A percentile compares a stretch with the other conserved stretches of the same genome.
Evolutionary conservation across 30 jellyfish, hydroid and myxozoan species (phyloP).

Genomic region (Euphysa ruthae): DNA sequence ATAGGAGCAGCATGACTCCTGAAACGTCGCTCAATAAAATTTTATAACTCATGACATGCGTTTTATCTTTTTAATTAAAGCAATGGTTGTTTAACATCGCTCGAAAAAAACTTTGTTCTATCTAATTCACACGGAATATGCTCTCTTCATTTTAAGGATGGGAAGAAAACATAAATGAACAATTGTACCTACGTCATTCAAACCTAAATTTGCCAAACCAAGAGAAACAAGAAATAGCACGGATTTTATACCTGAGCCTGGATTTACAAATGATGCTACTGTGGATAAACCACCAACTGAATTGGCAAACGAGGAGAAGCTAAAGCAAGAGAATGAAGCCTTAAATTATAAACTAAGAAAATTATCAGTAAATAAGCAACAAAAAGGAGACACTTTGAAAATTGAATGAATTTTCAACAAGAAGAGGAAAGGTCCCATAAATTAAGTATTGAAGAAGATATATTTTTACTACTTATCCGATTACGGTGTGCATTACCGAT

Average conservation of each 20-base stretch:
- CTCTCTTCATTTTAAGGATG: neutral
- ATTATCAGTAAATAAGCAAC: neutral
- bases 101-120: slow-evolving; percentile 19
- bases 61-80: too few species aligned
- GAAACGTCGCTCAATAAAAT: too few species aligned
- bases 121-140: neutral
- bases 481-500: slow-evolving; percentile 30
- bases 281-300: too few species aligned
- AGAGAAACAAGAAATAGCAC: too few species aligned
- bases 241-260: too few species aligned
- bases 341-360: neutral
- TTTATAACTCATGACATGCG: too few species aligned
- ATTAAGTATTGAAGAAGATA: slow-evolving; percentile 31
- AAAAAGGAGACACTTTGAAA: neutral
- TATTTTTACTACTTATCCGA: slow-evolving; percentile 30
- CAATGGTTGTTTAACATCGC: slow-evolving; percentile 1
- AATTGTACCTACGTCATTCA: slow-evolving; percentile 1
- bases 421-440: slow-evolving; percentile 31
- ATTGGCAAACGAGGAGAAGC: neutral
- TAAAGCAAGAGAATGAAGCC: neutral
- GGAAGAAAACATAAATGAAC: neutral
- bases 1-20: too few species aligned
- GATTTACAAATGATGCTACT: too few species aligned
- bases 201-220: neutral
- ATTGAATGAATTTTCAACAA: too few species aligned